Base-by-base conservation (phyloP, 2,888 invertebrate genomes). In the Kuschelorhynchus macadamiae region DNA sequence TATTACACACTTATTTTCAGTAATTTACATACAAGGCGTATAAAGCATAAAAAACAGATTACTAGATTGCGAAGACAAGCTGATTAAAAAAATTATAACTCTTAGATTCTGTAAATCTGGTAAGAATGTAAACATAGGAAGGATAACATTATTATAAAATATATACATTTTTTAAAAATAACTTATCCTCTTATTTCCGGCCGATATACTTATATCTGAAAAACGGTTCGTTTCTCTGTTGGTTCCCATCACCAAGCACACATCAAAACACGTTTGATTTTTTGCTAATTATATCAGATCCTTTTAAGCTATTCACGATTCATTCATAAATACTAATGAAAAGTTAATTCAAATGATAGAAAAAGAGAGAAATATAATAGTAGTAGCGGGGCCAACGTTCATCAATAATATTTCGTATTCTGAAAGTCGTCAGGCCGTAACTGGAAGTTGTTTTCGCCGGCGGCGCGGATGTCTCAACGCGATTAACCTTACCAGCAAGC, bases 391-490 rank as follows among this genome's bases (percentile, higher is more conserved):
- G 36, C 12, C 64, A 60, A 47, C 62, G 52, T 68, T 50, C 47
- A 68, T 68, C 68, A 63, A 59, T 63, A 63, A 59, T 64, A 68
- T 63, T 62, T 68, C 57, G 53, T 59, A 63, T 67, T 62, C 50
- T 18, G 50, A 63, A 62, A 64, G 59, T 63, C 63, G 57, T 59
- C 63, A 60, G 59, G 33, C 68, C 44, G 53, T 63, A 63, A 68
- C 57, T 68, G 68, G 68, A 68, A 63, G 63, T 64, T 42, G 68
- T 60, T 69, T 44, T 71, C n/a, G 75, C 75, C 70, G 17, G 65
- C 49, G 73, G 76, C 75, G 65, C 75, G 75, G 75, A 76, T 75
- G 76, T 74, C 72, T 71, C 73, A 72, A 71, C 73, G 65, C 59
- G 59, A 65, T 65, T 65, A 65, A 59, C 65, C 52, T 65, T 57